These are phyloP conservation scores for Notoglanidium macrostoma DNA, from an alignment of 2,797 vertebrate species.

Conservation along the genomic window DNA sequence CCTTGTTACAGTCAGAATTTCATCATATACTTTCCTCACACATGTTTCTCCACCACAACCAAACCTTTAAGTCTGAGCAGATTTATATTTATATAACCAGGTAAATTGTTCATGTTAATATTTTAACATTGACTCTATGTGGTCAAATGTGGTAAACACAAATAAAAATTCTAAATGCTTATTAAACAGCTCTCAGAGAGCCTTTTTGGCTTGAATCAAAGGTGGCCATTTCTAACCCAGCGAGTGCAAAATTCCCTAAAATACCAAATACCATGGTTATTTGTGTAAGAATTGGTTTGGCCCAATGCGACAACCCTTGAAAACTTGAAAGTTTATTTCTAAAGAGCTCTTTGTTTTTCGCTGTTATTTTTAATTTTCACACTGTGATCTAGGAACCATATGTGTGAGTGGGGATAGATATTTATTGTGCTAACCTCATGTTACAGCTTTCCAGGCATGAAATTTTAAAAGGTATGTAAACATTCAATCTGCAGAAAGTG, in stretches of 20 bases:
- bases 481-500: conserved; percentile 45
- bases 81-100: background rate
- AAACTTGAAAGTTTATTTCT: conserved; percentile 56
- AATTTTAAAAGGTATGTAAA: conserved; percentile 57
- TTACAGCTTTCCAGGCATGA: conserved; percentile 54
- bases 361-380: conserved; percentile 53
- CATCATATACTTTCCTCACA: background rate
- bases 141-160: background rate
- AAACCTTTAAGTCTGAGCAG: background rate
- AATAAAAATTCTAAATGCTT: background rate
- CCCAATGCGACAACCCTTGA: conserved; percentile 48
- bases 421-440: conserved; percentile 61
- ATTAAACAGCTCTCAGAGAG: background rate
- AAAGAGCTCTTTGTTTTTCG: conserved; percentile 50
- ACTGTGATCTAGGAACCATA: conserved; percentile 43
- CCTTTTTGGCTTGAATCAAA: conserved; percentile 27
- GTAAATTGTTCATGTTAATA: background rate
- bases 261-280: conserved; percentile 39
- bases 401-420: conserved; percentile 50
- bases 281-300: conserved; percentile 55
- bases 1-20: background rate
- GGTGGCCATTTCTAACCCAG: conserved; percentile 33
- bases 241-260: conserved; percentile 46
- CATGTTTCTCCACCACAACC: background rate
- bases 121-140: background rate